phyloP scores from a whole-genome alignment of 64 coral and sea anemone genomes.

The Pachyseris speciosa region DNA sequence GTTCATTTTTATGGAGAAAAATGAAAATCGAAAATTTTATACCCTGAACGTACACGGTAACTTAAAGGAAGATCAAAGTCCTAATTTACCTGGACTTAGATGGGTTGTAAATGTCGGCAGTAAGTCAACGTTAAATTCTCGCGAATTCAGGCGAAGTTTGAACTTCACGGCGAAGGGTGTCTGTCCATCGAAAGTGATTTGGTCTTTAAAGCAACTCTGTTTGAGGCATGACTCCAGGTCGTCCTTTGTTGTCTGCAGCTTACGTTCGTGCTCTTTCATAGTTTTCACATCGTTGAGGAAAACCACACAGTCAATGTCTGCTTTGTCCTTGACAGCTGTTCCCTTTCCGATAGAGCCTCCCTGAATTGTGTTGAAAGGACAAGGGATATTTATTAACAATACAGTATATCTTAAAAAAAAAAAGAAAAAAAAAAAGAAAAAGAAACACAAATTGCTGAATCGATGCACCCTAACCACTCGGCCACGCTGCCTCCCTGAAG shows the following conservation, averaged over 20 bases:
- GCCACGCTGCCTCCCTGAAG: not conserved
- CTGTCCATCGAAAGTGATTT: not conserved
- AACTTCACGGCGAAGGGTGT: conserved; percentile 2
- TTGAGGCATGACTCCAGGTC: not conserved
- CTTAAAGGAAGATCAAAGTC: not conserved
- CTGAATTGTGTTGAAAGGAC: conserved; percentile 6
- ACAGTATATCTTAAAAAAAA: not conserved
- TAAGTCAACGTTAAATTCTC: not conserved
- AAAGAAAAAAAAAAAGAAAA: not conserved
- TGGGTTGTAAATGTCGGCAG: not conserved
- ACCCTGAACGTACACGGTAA: too few species aligned
- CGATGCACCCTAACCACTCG: not conserved
- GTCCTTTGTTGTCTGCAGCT: not conserved
- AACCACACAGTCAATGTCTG: conserved; percentile 62
- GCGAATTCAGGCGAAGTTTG: not conserved
- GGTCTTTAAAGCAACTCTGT: not conserved
- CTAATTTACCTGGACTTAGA: not conserved
- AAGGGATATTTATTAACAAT: not conserved
- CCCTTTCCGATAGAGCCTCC: conserved; percentile 63
- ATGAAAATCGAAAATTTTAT: too few species aligned
- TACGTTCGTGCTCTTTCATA: not conserved
- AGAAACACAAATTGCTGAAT: not conserved
- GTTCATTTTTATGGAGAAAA: too few species aligned
- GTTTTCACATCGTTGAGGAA: conserved; percentile 31
- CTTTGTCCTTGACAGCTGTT: conserved; percentile 49